These are phyloP conservation scores for Ammodytes dubius DNA, from an alignment of 2,113 vertebrate species.

Conservation along the genomic window DNA sequence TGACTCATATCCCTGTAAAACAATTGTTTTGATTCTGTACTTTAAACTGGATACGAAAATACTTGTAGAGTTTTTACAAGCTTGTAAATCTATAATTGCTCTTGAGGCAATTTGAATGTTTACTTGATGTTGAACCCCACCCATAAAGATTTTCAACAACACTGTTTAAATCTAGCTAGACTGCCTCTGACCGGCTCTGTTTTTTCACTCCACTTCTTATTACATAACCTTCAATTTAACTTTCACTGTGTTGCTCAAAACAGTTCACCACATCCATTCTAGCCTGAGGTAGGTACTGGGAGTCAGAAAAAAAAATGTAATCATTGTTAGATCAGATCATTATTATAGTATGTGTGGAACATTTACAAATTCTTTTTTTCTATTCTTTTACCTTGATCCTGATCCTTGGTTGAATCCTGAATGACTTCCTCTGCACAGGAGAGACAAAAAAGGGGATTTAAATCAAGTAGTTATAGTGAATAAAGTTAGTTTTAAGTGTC, in stretches of 20 bases:
- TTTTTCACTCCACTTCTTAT: slow-evolving; percentile 37
- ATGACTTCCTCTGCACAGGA: slow-evolving; percentile 54
- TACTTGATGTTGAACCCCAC: slow-evolving; percentile 17
- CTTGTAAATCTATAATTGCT: slow-evolving; percentile 35
- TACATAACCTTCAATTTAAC: slow-evolving; percentile 71
- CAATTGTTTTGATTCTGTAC: slow-evolving; percentile 13
- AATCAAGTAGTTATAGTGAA: neutral
- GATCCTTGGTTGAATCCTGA: slow-evolving; percentile 40
- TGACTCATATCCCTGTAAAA: slow-evolving; percentile 20
- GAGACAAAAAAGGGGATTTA: slow-evolving; percentile 9
- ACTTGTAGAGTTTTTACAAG: slow-evolving; percentile 4
- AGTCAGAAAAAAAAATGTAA: slow-evolving; percentile 26
- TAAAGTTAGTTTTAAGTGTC: neutral
- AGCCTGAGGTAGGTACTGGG: slow-evolving; percentile 57
- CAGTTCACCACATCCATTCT: slow-evolving; percentile 48
- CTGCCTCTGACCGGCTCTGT: slow-evolving; percentile 55
- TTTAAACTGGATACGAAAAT: neutral
- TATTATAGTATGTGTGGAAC: neutral
- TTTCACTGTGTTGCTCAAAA: slow-evolving; percentile 48
- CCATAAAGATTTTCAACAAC: slow-evolving; percentile 37
- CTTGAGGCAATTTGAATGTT: slow-evolving; percentile 40
- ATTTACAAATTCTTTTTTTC: neutral
- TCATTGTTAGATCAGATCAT: neutral
- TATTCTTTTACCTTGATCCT: slow-evolving; percentile 55
- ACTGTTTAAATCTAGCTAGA: slow-evolving; percentile 54